A percentile compares a stretch with the other conserved stretches of the same genome.
These are phyloP conservation scores for Chironomus tepperi DNA, from an alignment of 1,140 invertebrate species.

Conservation along the genomic window DNA sequence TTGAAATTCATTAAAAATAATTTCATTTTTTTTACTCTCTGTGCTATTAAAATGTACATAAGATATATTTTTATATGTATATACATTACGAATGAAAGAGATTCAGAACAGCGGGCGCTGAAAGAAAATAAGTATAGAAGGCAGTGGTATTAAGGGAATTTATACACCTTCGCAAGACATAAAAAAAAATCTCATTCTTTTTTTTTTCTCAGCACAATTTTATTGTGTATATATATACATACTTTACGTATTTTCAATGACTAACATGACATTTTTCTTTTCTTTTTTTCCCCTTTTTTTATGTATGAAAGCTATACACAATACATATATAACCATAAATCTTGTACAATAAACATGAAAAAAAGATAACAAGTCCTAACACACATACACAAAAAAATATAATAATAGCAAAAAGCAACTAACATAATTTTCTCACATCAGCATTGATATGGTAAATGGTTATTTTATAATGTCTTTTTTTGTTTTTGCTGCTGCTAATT, in stretches of 20 bases:
- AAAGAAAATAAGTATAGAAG: background rate
- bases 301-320: no score
- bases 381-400: background rate
- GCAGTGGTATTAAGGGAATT: background rate
- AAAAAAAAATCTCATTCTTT: background rate
- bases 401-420: background rate
- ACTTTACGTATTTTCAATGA: background rate
- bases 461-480: slow-evolving; percentile 19
- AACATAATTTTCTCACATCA: slow-evolving; percentile 20
- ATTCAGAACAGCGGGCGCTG: background rate
- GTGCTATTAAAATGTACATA: no score
- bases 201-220: background rate
- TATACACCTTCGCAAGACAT: background rate
- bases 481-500: background rate
- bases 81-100: background rate
- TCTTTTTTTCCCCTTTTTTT: background rate
- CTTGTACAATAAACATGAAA: slow-evolving; percentile 1
- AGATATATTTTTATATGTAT: no score
- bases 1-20: slow-evolving; percentile 4
- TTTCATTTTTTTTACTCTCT: no score
- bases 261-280: slow-evolving; percentile 6
- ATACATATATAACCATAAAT: slow-evolving; percentile 2
- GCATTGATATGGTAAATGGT: slow-evolving; percentile 17
- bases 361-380: background rate
- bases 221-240: background rate